Percentiles rank a stretch among this genome's conserved stretches.
These are phyloP conservation scores for Brachionus rubens DNA, from an alignment of 1,140 invertebrate genomes.

Conservation along the genomic window DNA sequence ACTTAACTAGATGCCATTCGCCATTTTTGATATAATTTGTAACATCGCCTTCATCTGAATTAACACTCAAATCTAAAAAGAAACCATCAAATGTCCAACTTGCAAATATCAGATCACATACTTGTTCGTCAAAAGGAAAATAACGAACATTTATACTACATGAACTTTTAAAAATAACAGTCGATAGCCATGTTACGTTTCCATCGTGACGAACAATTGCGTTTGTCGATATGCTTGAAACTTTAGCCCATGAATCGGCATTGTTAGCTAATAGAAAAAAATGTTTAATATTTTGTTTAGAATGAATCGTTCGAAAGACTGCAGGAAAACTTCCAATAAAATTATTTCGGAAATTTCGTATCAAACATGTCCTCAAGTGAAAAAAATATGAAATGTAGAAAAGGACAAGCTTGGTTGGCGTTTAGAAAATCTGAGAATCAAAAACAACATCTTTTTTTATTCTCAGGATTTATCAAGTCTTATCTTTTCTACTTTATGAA, in stretches of 20 bases:
- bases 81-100: conserved; percentile 51
- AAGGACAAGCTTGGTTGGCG: too few relatives aligned
- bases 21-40: conserved; percentile 61
- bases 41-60: conserved; percentile 56
- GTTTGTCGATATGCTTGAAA: conserved; percentile 54
- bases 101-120: conserved; percentile 55
- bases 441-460: too few relatives aligned
- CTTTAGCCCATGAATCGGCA: conserved; percentile 41
- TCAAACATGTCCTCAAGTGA: too few relatives aligned
- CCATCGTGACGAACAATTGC: conserved; percentile 61
- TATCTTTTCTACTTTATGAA: too few relatives aligned
- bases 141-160: conserved; percentile 62
- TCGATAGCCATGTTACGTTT: conserved; percentile 63
- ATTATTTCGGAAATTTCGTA: too few relatives aligned
- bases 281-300: neutral
- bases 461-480: too few relatives aligned
- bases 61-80: conserved; percentile 48
- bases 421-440: too few relatives aligned
- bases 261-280: conserved; percentile 31
- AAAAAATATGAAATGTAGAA: too few relatives aligned
- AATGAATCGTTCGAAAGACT: too few relatives aligned
- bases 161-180: conserved; percentile 63
- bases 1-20: conserved; percentile 67
- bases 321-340: too few relatives aligned
- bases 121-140: conserved; percentile 71